Conservation (phyloP, 2,797 vertebrate genomes). For the Triplophysa bombifrons region DNA sequence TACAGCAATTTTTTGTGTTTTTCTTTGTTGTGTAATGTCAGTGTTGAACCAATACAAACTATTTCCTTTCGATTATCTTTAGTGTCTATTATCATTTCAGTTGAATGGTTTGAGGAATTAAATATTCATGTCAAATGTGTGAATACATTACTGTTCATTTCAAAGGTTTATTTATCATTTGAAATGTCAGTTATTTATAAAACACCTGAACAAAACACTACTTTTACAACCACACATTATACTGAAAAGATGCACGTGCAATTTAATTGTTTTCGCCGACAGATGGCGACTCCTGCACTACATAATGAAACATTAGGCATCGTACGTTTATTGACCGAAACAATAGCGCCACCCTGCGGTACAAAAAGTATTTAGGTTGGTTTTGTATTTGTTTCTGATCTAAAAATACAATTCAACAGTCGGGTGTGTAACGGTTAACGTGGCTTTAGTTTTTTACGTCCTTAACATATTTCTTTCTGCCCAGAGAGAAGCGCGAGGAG, state of each 20-base stretch:
- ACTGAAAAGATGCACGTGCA: neutral
- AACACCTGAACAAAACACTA: no score
- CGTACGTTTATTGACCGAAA: neutral
- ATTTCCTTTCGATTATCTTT: no score
- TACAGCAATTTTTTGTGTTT: no score
- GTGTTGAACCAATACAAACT: no score
- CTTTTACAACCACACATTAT: neutral
- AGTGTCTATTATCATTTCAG: no score
- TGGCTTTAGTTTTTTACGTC: constrained; percentile 11
- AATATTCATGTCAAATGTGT: no score
- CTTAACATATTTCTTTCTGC: constrained; percentile 23
- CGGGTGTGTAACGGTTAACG: constrained; percentile 15
- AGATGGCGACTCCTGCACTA: constrained; percentile 63
- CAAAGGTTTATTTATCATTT: no score
- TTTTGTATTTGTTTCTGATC: neutral
- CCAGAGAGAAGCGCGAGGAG: neutral
- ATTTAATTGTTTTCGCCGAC: constrained; percentile 53
- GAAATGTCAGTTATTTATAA: no score
- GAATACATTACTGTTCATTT: neutral
- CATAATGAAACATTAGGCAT: neutral
- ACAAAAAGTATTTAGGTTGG: neutral
- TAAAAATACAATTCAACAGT: neutral
- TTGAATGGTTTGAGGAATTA: no score
- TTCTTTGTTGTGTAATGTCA: no score
- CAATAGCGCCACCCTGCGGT: constrained; percentile 67